phyloP scores from a whole-genome alignment of 1,140 invertebrate species.

The Drosophila nigromelanica region DNA sequence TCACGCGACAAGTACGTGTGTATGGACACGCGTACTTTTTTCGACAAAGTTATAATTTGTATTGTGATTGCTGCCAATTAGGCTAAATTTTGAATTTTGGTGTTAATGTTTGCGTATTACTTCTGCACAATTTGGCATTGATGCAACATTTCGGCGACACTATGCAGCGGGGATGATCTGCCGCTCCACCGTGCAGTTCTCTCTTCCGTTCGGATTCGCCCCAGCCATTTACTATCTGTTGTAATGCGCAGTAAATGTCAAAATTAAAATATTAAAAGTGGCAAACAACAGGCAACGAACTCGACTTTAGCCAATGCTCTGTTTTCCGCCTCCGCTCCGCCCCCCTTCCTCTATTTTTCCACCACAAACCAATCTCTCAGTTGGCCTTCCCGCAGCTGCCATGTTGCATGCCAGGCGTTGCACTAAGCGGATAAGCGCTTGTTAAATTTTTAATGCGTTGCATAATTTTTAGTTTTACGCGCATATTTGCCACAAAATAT shows the following conservation, averaged over 20 bases:
- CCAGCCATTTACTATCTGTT: not conserved
- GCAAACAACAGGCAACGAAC: constrained; percentile 48
- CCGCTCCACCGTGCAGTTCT: not conserved
- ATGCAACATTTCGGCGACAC: constrained; percentile 48
- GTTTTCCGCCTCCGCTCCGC: not conserved
- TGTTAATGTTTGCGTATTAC: constrained; percentile 75
- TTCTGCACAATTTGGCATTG: constrained; percentile 75
- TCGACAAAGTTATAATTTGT: constrained; percentile 42
- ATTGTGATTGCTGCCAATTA: constrained; percentile 71
- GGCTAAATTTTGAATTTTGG: constrained; percentile 54
- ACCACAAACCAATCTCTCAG: not conserved
- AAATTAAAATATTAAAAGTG: constrained; percentile 80
- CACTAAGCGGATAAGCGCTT: constrained; percentile 80
- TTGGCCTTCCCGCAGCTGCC: not conserved
- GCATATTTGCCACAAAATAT: constrained; percentile 72
- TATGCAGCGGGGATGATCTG: constrained; percentile 10
- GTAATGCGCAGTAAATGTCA: constrained; percentile 62
- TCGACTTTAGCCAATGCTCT: not conserved
- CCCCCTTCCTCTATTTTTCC: not conserved
- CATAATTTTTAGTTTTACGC: constrained; percentile 74
- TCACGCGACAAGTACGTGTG: not conserved
- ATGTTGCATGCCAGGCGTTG: constrained; percentile 53
- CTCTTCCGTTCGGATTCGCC: not conserved
- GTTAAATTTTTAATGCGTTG: constrained; percentile 82
- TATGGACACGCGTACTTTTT: constrained; percentile 5